Percentiles rank a stretch among this genome's conserved stretches.
phyloP scores from a whole-genome alignment of 2,888 invertebrate species.

The Sympetrum striolatum region DNA sequence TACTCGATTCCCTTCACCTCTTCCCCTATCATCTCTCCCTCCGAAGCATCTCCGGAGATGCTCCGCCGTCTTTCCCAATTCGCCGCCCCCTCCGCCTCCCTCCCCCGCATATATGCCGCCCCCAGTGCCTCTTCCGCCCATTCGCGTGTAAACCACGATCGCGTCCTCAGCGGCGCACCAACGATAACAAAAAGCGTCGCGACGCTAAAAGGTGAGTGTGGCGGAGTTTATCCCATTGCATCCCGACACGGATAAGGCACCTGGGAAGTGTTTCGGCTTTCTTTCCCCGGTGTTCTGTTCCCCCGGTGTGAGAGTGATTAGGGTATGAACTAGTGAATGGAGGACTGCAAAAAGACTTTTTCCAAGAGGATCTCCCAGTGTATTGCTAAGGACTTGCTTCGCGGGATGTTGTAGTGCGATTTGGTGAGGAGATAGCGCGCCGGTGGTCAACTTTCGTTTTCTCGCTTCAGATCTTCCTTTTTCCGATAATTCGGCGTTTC shows the following conservation, averaged over 20 bases:
- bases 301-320: not conserved
- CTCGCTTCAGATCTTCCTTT: too few relatives aligned
- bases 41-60: not conserved
- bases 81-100: slow-evolving; percentile 4
- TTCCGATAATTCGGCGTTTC: too few relatives aligned
- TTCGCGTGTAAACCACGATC: slow-evolving; percentile 33
- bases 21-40: not conserved
- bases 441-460: too few relatives aligned
- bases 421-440: too few relatives aligned
- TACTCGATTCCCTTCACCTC: not conserved
- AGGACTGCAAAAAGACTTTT: not conserved
- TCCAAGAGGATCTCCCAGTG: too few relatives aligned
- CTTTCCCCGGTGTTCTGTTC: not conserved
- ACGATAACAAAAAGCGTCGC: not conserved
- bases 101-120: slow-evolving; percentile 17
- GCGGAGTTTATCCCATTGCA: not conserved
- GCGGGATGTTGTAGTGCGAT: too few relatives aligned
- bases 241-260: not conserved
- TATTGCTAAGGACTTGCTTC: too few relatives aligned
- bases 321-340: not conserved
- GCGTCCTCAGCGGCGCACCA: slow-evolving; percentile 18
- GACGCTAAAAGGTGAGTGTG: not conserved
- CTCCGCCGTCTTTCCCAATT: not conserved
- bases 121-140: slow-evolving; percentile 44
- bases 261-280: not conserved